Conservation (phyloP, 2,888 invertebrate species). For the Microctonus hyperodae region DNA sequence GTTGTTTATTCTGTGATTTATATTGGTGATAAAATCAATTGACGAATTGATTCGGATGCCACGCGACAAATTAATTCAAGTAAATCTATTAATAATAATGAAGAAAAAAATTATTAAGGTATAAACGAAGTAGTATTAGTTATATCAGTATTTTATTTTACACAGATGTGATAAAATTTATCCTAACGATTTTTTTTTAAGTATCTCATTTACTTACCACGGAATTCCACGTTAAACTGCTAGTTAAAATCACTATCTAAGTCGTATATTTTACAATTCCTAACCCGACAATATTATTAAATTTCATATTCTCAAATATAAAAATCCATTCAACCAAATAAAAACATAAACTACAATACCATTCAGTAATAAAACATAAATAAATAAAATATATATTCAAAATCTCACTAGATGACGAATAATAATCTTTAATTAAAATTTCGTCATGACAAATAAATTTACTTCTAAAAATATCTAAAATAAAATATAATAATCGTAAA, state of each 20-base stretch:
- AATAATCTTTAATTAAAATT: too few relatives aligned
- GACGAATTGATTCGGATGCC: background rate
- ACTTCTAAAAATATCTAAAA: background rate
- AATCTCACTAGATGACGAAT: too few relatives aligned
- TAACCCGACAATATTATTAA: background rate
- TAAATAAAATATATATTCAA: too few relatives aligned
- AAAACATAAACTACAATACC: background rate
- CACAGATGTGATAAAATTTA: slow-evolving; percentile 14
- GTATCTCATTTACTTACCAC: slow-evolving; percentile 36
- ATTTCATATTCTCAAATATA: background rate
- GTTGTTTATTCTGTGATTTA: too few relatives aligned
- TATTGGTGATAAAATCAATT: too few relatives aligned
- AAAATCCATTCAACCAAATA: background rate
- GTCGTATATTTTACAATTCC: background rate
- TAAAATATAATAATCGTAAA: background rate
- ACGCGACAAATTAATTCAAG: background rate
- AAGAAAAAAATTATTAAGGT: background rate
- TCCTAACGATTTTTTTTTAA: slow-evolving; percentile 14
- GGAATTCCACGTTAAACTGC: slow-evolving; percentile 13
- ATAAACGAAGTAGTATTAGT: background rate
- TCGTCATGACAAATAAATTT: background rate
- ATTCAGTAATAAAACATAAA: background rate
- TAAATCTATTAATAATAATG: background rate
- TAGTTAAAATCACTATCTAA: background rate
- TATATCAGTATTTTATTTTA: slow-evolving; percentile 24